These are phyloP conservation scores for Sinocyclocheilus maitianheensis DNA, from an alignment of 2,113 vertebrate genomes.

Conservation along the genomic window DNA sequence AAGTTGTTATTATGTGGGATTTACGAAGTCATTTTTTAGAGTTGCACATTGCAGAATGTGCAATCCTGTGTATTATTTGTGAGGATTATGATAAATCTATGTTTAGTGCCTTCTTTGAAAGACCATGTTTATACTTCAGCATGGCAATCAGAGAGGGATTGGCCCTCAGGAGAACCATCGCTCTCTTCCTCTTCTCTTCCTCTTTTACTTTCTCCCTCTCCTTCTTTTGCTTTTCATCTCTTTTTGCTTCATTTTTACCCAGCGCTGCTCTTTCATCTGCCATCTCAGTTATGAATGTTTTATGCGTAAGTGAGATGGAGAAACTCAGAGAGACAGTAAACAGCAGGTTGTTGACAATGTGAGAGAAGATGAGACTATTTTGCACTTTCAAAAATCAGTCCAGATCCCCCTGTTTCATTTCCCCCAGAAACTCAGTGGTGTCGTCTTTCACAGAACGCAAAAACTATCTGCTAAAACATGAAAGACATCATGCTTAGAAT, in stretches of 20 bases:
- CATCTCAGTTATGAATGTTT: slow-evolving; percentile 48
- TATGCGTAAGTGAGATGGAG: slow-evolving; percentile 44
- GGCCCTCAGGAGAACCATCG: not conserved
- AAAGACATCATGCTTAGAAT: not conserved
- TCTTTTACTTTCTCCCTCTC: slow-evolving; percentile 6
- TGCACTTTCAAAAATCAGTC: slow-evolving; percentile 21
- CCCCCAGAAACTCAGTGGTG: not conserved
- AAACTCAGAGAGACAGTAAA: slow-evolving; percentile 28
- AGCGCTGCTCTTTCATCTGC: slow-evolving; percentile 19
- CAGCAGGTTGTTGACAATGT: slow-evolving; percentile 40
- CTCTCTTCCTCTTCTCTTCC: slow-evolving; percentile 1
- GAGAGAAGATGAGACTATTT: slow-evolving; percentile 35
- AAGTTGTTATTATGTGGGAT: slow-evolving; percentile 17
- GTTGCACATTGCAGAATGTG: slow-evolving; percentile 9
- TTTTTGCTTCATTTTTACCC: slow-evolving; percentile 29
- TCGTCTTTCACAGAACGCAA: not conserved
- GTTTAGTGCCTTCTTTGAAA: slow-evolving; percentile 31
- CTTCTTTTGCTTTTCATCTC: not conserved
- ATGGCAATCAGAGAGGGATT: slow-evolving; percentile 23
- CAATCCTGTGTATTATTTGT: slow-evolving; percentile 23
- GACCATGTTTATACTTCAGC: slow-evolving; percentile 1
- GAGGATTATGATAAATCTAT: slow-evolving; percentile 36
- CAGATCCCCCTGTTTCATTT: slow-evolving; percentile 6
- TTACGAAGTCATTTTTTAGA: slow-evolving; percentile 2
- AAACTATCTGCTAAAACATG: slow-evolving; percentile 5